phyloP scores from a whole-genome alignment of 2,888 invertebrate species.

The Timandra comae region DNA sequence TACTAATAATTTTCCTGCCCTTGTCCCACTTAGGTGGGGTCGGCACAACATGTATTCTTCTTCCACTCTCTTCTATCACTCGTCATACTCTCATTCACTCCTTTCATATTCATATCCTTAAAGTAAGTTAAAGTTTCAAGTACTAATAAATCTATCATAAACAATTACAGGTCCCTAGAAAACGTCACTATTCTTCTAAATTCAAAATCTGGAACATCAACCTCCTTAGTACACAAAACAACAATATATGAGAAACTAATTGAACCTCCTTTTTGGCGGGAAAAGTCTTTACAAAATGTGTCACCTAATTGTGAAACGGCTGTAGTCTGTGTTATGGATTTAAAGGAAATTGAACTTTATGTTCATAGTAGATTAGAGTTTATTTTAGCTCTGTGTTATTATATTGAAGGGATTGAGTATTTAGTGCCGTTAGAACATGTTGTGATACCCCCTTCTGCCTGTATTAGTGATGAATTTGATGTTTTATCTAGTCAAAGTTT shows the following conservation, averaged over 20 bases:
- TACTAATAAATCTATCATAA: too few relatives aligned
- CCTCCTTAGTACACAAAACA: constrained; percentile 44
- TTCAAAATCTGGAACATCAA: constrained; percentile 9
- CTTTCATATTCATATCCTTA: too few relatives aligned
- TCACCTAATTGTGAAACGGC: constrained; percentile 24
- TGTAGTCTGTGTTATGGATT: constrained; percentile 35
- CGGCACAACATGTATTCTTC: too few relatives aligned
- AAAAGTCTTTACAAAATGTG: constrained; percentile 25
- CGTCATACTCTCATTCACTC: too few relatives aligned
- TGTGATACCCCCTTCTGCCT: constrained; percentile 39
- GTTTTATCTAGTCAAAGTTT: too few relatives aligned
- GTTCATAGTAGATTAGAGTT: constrained; percentile 39
- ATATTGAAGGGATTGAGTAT: constrained; percentile 28
- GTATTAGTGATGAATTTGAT: constrained; percentile 47
- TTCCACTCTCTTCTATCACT: too few relatives aligned
- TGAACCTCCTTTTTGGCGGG: constrained; percentile 40
- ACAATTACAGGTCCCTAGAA: constrained; percentile 42
- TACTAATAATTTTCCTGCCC: too few relatives aligned
- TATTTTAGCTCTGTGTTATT: constrained; percentile 41
- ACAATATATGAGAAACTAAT: constrained; percentile 38
- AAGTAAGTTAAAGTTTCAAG: too few relatives aligned
- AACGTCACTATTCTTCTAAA: constrained; percentile 34
- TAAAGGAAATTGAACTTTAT: constrained; percentile 40
- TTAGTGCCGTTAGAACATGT: constrained; percentile 47
- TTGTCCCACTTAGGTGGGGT: too few relatives aligned